Percentiles rank a stretch among this genome's conserved stretches.
Evolutionary conservation across 2,888 invertebrate genomes (phyloP).

Genomic region (Nudaria mundana): DNA sequence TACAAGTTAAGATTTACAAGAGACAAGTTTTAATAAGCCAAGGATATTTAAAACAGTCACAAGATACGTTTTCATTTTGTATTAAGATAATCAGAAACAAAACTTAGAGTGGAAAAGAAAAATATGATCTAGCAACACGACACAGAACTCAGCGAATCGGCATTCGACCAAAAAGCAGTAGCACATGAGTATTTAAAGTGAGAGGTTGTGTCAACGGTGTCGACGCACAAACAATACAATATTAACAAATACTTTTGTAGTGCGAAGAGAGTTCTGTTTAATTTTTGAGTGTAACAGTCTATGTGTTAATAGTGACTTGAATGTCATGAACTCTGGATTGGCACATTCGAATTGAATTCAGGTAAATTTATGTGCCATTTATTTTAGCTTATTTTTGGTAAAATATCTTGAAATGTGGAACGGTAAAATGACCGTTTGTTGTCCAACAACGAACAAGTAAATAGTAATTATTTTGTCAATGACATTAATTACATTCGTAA

Average conservation of each 20-base stretch:
- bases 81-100: too few species aligned
- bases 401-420: conserved; percentile 8
- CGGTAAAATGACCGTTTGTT: conserved; percentile 5
- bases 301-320: conserved; percentile 38
- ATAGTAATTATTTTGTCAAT: conserved; percentile 10
- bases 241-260: conserved; percentile 43
- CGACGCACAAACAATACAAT: conserved; percentile 36
- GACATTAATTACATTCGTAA: too few species aligned
- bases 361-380: conserved; percentile 29
- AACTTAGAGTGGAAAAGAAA: too few species aligned
- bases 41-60: too few species aligned
- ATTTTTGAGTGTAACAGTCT: conserved; percentile 28
- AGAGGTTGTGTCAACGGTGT: conserved; percentile 25
- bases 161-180: conserved; percentile 27
- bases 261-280: conserved; percentile 34
- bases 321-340: conserved; percentile 39
- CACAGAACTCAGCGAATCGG: neutral
- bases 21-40: too few species aligned
- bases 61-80: too few species aligned
- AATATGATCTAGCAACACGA: neutral
- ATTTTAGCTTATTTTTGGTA: conserved; percentile 18
- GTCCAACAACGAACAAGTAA: conserved; percentile 9
- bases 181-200: conserved; percentile 33
- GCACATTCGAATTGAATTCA: conserved; percentile 32
- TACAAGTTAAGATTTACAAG: too few species aligned